Percentiles rank a stretch among this genome's conserved stretches.
phyloP scores from a whole-genome alignment of 2,113 vertebrate genomes.

The Gallinago media region DNA sequence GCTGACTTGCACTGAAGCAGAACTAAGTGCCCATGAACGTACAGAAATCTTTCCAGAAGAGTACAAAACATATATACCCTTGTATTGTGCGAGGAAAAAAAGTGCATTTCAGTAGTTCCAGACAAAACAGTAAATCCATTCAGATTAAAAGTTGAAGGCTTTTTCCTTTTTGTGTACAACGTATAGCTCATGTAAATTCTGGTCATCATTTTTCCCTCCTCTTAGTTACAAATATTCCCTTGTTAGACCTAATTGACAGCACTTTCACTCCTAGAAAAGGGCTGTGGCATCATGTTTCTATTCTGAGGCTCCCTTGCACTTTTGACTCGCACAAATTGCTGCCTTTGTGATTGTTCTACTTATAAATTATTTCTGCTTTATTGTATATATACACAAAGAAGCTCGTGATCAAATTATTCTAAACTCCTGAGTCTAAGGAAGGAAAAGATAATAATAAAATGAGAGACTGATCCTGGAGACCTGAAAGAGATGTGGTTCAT shows the following conservation, averaged over 20 bases:
- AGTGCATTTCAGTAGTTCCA: background rate
- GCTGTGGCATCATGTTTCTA: background rate
- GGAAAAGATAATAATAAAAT: background rate
- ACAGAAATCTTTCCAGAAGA: background rate
- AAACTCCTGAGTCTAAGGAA: background rate
- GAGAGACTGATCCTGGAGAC: background rate
- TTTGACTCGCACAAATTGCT: background rate
- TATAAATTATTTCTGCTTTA: constrained; percentile 42
- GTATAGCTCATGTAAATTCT: background rate
- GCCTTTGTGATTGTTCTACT: constrained; percentile 16
- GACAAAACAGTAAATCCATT: background rate
- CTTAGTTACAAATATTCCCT: background rate
- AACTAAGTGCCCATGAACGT: background rate
- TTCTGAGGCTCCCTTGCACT: constrained; percentile 22
- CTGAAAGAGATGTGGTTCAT: background rate
- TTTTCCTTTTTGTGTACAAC: background rate
- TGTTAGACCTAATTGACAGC: background rate
- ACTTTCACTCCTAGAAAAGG: background rate
- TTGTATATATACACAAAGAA: background rate
- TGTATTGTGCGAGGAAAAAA: background rate
- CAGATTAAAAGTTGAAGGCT: background rate
- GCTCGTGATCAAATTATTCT: background rate
- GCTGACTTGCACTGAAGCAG: background rate
- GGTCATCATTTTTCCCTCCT: background rate
- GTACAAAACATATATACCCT: background rate